Percentiles rank a stretch among this genome's conserved stretches.
phyloP scores from a whole-genome alignment of 2,888 invertebrate species.

The Rugalucina vietnamica region DNA sequence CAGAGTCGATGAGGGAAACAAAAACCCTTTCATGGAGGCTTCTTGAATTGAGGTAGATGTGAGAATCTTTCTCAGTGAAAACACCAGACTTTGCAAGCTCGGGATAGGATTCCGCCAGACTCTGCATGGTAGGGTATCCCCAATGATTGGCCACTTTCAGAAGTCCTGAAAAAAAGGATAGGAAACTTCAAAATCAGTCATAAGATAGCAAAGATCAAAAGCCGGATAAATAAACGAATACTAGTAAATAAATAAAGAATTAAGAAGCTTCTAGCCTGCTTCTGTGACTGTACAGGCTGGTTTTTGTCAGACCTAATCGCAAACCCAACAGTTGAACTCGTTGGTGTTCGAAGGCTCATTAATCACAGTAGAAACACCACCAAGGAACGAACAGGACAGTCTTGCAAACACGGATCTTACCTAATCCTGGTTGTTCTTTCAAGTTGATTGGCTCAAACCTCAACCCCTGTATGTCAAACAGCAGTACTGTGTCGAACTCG shows the following conservation, averaged over 20 bases:
- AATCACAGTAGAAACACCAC: background rate
- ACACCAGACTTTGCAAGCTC: slow-evolving; percentile 17
- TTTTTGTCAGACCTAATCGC: too few relatives aligned
- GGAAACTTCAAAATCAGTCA: too few relatives aligned
- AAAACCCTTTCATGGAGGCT: slow-evolving; percentile 35
- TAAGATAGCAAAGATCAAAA: too few relatives aligned
- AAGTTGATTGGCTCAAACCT: background rate
- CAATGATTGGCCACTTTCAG: background rate
- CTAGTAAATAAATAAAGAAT: too few relatives aligned
- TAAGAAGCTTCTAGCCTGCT: too few relatives aligned
- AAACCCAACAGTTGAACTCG: background rate
- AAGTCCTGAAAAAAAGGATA: too few relatives aligned
- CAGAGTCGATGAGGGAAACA: slow-evolving; percentile 37
- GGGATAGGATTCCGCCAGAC: slow-evolving; percentile 18
- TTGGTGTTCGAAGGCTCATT: background rate
- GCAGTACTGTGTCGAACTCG: slow-evolving; percentile 58
- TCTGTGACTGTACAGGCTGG: too few relatives aligned
- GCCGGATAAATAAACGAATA: too few relatives aligned
- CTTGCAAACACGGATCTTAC: too few relatives aligned
- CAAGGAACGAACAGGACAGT: too few relatives aligned
- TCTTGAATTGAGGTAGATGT: slow-evolving; percentile 29
- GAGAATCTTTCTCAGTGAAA: background rate
- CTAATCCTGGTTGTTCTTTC: background rate
- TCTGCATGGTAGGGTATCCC: background rate
- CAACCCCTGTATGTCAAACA: slow-evolving; percentile 48